Percentiles rank a stretch among this genome's conserved stretches.
Conservation (phyloP, 2,888 invertebrate genomes). For the Thyatira batis region DNA sequence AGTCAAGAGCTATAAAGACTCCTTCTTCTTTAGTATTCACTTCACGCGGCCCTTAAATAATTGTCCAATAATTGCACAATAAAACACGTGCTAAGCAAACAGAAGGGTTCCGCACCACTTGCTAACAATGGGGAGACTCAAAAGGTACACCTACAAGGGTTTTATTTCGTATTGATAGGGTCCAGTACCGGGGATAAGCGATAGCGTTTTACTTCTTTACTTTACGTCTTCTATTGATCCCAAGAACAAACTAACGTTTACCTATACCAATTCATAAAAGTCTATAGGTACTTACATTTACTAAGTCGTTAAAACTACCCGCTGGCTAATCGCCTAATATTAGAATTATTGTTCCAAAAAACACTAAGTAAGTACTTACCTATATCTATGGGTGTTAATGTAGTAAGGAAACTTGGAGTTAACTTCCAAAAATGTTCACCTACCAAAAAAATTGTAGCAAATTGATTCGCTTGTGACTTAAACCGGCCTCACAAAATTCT, state of each 20-base stretch:
- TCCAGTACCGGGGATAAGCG: constrained; percentile 23
- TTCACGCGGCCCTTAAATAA: constrained; percentile 54
- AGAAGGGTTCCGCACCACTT: constrained; percentile 57
- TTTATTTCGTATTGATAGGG: constrained; percentile 32
- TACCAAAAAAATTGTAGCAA: background rate
- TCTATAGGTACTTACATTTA: too few relatives aligned
- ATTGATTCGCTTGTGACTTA: constrained; percentile 21
- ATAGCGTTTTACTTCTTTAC: constrained; percentile 18
- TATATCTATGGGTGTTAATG: too few relatives aligned
- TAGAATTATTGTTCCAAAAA: too few relatives aligned
- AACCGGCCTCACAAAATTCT: constrained; percentile 28
- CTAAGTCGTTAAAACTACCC: too few relatives aligned
- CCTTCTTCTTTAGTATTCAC: constrained; percentile 66
- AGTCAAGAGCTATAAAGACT: constrained; percentile 49
- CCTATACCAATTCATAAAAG: too few relatives aligned
- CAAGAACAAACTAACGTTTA: too few relatives aligned
- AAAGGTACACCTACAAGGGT: constrained; percentile 50
- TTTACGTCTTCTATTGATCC: too few relatives aligned
- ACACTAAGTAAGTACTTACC: too few relatives aligned
- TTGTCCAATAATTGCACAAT: constrained; percentile 76
- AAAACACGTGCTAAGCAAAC: constrained; percentile 74
- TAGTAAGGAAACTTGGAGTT: too few relatives aligned
- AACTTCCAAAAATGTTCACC: background rate
- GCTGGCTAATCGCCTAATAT: too few relatives aligned
- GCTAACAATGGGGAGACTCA: constrained; percentile 55